A percentile compares a stretch with the other conserved stretches of the same genome.
phyloP scores from a whole-genome alignment of 2,113 vertebrate genomes.

The Grammomys dolichurus region DNA sequence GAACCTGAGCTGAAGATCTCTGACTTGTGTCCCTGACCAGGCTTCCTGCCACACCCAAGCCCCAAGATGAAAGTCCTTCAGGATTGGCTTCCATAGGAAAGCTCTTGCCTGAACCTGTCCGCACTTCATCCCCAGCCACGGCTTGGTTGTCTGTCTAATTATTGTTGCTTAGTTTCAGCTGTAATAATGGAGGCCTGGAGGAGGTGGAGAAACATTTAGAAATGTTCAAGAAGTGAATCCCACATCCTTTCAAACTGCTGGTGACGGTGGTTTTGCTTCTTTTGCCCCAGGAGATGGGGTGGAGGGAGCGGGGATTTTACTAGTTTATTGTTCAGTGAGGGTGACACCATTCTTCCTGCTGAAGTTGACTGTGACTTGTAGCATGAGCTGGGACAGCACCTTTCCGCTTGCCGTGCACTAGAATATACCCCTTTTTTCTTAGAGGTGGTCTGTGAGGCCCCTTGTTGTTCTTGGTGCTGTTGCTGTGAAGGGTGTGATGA shows the following conservation, averaged over 20 bases:
- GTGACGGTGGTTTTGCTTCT: neutral
- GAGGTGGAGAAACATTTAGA: slow-evolving; percentile 57
- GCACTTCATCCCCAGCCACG: neutral
- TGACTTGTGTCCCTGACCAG: neutral
- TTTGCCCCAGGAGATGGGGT: neutral
- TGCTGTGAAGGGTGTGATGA: neutral
- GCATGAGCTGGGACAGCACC: neutral
- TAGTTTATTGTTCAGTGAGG: neutral
- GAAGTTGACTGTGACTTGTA: neutral
- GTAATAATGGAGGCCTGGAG: slow-evolving; percentile 42
- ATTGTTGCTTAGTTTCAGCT: slow-evolving; percentile 52
- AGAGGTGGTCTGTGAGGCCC: neutral
- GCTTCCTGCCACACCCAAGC: neutral
- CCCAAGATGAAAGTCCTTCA: neutral
- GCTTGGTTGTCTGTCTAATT: neutral
- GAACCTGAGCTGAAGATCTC: no score
- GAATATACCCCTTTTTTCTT: neutral
- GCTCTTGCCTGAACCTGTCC: slow-evolving; percentile 6
- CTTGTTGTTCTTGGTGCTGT: neutral
- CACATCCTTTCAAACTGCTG: slow-evolving; percentile 66
- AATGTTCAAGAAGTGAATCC: slow-evolving; percentile 6
- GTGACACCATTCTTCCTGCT: neutral
- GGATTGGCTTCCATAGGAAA: neutral
- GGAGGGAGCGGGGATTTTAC: neutral
- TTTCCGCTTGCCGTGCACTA: neutral